Base-by-base conservation (phyloP, 2,797 vertebrate genomes). In the Pogoniulus pusillus region DNA sequence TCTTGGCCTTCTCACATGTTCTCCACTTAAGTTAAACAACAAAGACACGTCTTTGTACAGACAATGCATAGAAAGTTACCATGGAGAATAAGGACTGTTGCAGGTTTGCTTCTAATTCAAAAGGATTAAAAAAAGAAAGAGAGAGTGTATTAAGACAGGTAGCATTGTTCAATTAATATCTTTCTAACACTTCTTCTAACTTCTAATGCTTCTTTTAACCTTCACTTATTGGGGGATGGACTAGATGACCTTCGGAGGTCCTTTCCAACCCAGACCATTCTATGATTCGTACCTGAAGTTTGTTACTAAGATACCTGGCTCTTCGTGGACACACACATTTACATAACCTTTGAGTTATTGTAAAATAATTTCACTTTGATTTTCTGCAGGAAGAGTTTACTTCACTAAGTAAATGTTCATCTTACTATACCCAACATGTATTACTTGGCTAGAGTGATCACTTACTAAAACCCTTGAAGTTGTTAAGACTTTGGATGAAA, bases 401-500 rank as follows among this genome's bases (percentile, higher is more conserved):
- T 95, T 74, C 27, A 43, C 70, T 72, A 66, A 65, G 76, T 70
- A 91, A 90, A 78, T 53, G 32, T 90, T 90, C 69, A 35, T 80
- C 62, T 35, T 69, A 29, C 30, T 78, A 49, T 63, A 75, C 76
- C 90, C 89, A 90, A 54, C 24, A 11, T 81, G 71, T 84, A 64
- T 76, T 87, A 53, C 55, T 96, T 93, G 89, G 90, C 89, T 82
- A 34, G 59, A 32, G 37, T 47, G 70, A 63, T 81, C 79, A 54
- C 81, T 89, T 87, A 68, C 41, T 87, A 83, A 89, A 93, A 30
- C 63, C 47, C 70, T 90, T 10, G 20, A 89, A 90, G 78, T 85
- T 79, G 32, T 74, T 93, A 85, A 89, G 65, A 66, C 70, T 85
- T 89, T 90, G 76, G 89, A 75, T 89, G 79, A 78, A 91, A 81